Evolutionary conservation across 2,797 vertebrate species (phyloP).

Genomic region (Podargus strigoides): DNA sequence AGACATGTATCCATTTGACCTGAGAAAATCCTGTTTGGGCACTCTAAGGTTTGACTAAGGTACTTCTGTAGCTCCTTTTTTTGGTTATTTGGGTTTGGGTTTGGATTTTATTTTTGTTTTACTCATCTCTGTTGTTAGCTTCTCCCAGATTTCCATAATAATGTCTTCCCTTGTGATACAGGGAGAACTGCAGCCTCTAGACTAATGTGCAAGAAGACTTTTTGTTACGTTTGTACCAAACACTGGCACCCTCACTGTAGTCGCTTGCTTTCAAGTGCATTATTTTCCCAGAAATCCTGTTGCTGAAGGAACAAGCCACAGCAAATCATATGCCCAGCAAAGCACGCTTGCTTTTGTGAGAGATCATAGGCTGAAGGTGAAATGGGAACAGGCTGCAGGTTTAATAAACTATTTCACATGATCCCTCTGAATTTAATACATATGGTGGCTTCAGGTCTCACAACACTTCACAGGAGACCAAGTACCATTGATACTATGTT

Average conservation of each 20-base stretch:
- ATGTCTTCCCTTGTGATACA: neutral
- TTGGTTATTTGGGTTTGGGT: neutral
- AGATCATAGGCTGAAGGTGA: neutral
- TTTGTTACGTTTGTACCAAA: fast-evolving
- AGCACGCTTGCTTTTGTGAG: neutral
- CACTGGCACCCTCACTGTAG: neutral
- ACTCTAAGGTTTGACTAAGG: neutral
- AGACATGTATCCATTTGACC: neutral
- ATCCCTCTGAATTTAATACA: neutral
- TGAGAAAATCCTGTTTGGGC: neutral
- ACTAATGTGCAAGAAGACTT: neutral
- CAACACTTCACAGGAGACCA: neutral
- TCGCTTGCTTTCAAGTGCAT: neutral
- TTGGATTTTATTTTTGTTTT: neutral
- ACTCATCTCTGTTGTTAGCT: neutral
- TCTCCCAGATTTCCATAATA: neutral
- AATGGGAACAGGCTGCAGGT: neutral
- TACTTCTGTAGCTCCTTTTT: neutral
- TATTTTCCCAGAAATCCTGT: neutral
- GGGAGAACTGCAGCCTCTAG: neutral
- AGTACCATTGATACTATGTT: neutral
- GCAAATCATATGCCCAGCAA: neutral
- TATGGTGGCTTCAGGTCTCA: neutral
- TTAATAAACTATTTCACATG: neutral
- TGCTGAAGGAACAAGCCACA: neutral